Evolutionary conservation across 37 sponge, comb jelly and placozoan genomes (phyloP).

Genomic region (Mnemiopsis leidyi): DNA sequence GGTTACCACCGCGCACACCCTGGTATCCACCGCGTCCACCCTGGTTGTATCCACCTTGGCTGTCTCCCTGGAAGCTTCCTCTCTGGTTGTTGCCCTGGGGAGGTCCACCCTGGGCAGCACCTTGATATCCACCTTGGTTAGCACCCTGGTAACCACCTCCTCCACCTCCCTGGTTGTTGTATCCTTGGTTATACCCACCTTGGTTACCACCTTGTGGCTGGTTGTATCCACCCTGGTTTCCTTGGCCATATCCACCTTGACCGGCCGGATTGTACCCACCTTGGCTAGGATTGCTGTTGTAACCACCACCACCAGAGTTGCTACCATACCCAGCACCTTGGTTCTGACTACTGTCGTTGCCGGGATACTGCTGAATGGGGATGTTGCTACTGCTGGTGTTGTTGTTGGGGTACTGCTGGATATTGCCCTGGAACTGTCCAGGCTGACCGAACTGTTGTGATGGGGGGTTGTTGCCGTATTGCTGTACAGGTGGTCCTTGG

Average conservation of each 20-base stretch:
- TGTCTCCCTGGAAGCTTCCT: constrained; percentile 55
- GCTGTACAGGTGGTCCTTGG: constrained; percentile 11
- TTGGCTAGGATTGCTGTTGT: neutral
- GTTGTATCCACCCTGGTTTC: neutral
- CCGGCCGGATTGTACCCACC: neutral
- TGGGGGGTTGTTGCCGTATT: neutral
- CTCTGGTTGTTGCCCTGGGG: constrained; percentile 44
- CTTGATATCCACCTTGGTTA: constrained; percentile 61
- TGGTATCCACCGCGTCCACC: constrained; percentile 22
- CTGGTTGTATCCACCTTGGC: neutral
- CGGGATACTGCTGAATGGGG: constrained; percentile 44
- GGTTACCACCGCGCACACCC: neutral
- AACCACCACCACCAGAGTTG: neutral
- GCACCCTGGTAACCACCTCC: constrained; percentile 35
- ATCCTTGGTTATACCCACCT: constrained; percentile 19
- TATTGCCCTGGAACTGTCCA: constrained; percentile 19
- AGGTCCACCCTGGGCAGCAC: constrained; percentile 29
- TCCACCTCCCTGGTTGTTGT: constrained; percentile 19
- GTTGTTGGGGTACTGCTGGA: constrained; percentile 24
- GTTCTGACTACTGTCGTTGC: neutral
- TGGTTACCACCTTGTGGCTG: constrained; percentile 23
- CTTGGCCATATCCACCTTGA: neutral
- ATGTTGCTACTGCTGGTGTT: constrained; percentile 45
- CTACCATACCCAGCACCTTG: constrained; percentile 3
- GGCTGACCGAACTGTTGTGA: neutral